phyloP scores from a whole-genome alignment of 2,888 invertebrate genomes.

The Drosophila niveifrons region DNA sequence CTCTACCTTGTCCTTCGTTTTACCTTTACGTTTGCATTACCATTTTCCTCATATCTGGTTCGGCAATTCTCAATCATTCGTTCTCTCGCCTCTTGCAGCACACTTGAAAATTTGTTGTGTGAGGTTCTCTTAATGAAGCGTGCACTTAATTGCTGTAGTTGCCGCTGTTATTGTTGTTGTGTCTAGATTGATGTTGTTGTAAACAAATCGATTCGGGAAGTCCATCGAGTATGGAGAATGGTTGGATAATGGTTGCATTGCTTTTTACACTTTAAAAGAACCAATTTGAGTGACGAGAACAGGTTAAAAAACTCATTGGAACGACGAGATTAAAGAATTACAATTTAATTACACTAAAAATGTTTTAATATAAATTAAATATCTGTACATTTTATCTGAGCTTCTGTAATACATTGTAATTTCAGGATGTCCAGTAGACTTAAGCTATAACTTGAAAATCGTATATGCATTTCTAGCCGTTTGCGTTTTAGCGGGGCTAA shows the following conservation, averaged over 20 bases:
- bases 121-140: slow-evolving; percentile 74
- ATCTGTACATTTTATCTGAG: neutral
- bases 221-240: slow-evolving; percentile 9
- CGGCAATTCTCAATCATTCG: slow-evolving; percentile 1
- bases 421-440: too few species aligned
- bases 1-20: slow-evolving; percentile 20
- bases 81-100: slow-evolving; percentile 29
- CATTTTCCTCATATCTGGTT: slow-evolving; percentile 9
- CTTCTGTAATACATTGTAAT: too few species aligned
- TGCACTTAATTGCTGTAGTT: slow-evolving; percentile 74
- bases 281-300: slow-evolving; percentile 24
- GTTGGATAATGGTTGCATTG: slow-evolving; percentile 44
- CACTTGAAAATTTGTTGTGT: slow-evolving; percentile 80
- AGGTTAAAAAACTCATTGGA: slow-evolving; percentile 66
- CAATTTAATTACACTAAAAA: too few species aligned
- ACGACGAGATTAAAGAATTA: neutral
- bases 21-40: slow-evolving; percentile 5
- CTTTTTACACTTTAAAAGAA: slow-evolving; percentile 49
- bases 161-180: slow-evolving; percentile 19
- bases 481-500: slow-evolving; percentile 16
- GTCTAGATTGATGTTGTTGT: slow-evolving; percentile 30
- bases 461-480: slow-evolving; percentile 17
- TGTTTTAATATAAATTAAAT: too few species aligned
- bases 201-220: slow-evolving; percentile 68
- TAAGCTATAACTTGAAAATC: neutral